Evolutionary conservation across 2,797 vertebrate genomes (phyloP).

Genomic region (Sardinella longiceps): DNA sequence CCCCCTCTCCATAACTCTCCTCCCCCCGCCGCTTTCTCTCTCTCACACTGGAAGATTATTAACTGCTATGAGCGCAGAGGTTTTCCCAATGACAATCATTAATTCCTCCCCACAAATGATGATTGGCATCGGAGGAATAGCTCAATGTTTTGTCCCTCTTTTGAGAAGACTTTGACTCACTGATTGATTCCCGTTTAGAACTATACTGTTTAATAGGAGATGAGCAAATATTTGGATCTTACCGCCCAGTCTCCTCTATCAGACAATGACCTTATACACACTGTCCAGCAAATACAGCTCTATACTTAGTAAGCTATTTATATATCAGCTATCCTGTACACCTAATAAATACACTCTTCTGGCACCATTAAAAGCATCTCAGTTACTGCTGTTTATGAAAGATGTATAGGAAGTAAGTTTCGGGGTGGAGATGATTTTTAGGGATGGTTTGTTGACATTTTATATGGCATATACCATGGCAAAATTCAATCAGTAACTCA

Average conservation of each 20-base stretch:
- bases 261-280: background rate
- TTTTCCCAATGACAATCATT: conserved; percentile 42
- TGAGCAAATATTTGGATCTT: background rate
- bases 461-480: too few species aligned
- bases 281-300: background rate
- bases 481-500: too few species aligned
- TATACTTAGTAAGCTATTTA: too few species aligned
- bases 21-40: background rate
- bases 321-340: too few species aligned
- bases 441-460: too few species aligned
- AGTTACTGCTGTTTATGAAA: too few species aligned
- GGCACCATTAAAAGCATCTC: too few species aligned
- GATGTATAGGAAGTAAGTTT: too few species aligned
- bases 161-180: background rate
- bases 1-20: background rate
- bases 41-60: conserved; percentile 38
- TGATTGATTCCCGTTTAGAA: conserved; percentile 15
- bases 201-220: background rate
- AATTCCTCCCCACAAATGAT: conserved; percentile 41
- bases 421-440: too few species aligned
- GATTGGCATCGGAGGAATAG: conserved; percentile 42
- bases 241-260: background rate
- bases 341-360: too few species aligned
- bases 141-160: conserved; percentile 27
- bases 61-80: conserved; percentile 41